Base-by-base conservation (phyloP, 2,113 vertebrate species). In the Crotalus helleri region DNA sequence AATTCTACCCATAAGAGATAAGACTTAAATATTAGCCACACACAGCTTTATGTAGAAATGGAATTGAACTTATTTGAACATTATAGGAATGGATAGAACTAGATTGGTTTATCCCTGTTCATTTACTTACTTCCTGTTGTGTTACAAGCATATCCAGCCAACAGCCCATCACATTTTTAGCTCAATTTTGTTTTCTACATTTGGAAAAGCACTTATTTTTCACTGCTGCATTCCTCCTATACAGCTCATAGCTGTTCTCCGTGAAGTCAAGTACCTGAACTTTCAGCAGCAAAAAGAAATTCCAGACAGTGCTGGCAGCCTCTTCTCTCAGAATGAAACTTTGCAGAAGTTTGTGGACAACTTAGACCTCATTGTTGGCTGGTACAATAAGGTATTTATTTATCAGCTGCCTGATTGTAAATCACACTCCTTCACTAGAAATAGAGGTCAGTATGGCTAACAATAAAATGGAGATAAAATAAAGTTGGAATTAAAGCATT, bases 341-440 rank as follows among this genome's bases (percentile, higher is more conserved):
- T 97, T 98, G 95, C 96, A 96, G 33, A 97, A 93, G 69, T 97
- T 96, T 29, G 97, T 98, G 95, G 97, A 97, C 94, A 98, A 95
- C 93, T 39, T 98, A 95, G 96, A 97, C 2, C 98, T 98, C 87
- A 97, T 98, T 0, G 97, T 97, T 0, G 95, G 97, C 92, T 98
- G 98, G 98, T 98, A 98, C 95, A 98, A 98, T 0, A 95, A 98
- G 98, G 98, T 97, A 94, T 46, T 96, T 93, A 1, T 81, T 81
- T 44, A 21, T 44, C 2, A 81, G 5, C 74, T 39, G 8, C 33
- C 17, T 81, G 74, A 23, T 21, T 81, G 39, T 81, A 81, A 81
- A 44, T 21, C 33, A 44, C 6, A 81, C 7, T 44, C 74, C 3
- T 81, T 81, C 7, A 44, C 19, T 44, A 81, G 74, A 44, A 81